Conservation (phyloP, 2,113 vertebrate species). For the Mus pahari region DNA sequence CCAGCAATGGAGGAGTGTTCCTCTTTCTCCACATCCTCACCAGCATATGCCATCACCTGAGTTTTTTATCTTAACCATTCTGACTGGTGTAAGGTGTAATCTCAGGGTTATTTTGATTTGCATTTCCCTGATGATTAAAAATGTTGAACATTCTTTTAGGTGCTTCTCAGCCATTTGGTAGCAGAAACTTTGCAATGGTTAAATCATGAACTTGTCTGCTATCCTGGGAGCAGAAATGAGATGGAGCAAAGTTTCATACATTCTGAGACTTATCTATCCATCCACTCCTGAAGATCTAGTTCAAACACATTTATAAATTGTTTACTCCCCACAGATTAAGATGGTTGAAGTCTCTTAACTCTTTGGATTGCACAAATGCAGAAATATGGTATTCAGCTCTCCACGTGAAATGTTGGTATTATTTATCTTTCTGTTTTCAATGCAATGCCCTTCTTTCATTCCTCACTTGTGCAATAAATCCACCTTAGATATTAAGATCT, state of each 20-base stretch:
- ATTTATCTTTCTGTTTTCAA: not conserved
- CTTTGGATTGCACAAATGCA: not conserved
- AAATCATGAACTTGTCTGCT: not conserved
- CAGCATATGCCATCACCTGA: no score
- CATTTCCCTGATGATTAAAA: no score
- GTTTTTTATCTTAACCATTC: no score
- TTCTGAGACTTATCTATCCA: not conserved
- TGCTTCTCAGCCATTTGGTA: no score
- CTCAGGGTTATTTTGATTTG: no score
- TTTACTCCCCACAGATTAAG: not conserved
- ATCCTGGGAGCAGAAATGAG: not conserved
- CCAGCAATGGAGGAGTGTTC: no score
- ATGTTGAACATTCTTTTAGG: no score
- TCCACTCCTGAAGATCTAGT: not conserved
- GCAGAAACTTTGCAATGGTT: not conserved
- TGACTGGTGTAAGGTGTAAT: no score
- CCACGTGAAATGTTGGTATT: not conserved
- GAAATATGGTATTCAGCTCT: not conserved
- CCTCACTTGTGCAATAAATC: not conserved
- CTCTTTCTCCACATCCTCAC: no score
- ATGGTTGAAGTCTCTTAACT: not conserved
- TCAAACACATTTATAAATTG: constrained; percentile 9
- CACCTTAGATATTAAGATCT: not conserved
- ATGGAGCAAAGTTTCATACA: not conserved
- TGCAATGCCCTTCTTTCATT: not conserved